Conservation (phyloP, 2,113 vertebrate genomes). For the Eonycteris spelaea region DNA sequence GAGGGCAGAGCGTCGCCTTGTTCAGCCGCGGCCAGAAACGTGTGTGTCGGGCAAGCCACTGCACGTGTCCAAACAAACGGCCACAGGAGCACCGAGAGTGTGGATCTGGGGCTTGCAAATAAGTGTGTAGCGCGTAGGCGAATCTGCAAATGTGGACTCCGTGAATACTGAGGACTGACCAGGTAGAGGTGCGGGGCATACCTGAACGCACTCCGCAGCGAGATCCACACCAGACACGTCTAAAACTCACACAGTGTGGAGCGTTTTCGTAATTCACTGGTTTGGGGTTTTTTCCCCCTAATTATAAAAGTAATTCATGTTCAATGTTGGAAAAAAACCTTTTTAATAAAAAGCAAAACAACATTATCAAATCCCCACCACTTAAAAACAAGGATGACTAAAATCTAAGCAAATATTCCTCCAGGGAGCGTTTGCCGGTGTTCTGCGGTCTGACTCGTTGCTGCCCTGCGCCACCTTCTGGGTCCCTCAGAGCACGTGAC, state of each 20-base stretch:
- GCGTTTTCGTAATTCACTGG: neutral
- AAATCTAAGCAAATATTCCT: neutral
- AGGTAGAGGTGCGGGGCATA: neutral
- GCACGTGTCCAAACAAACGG: neutral
- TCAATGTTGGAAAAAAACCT: neutral
- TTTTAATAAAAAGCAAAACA: neutral
- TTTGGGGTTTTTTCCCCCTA: neutral
- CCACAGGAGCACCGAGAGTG: neutral
- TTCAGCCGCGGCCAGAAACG: neutral
- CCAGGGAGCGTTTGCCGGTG: neutral
- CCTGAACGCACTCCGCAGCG: neutral
- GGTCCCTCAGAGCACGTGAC: neutral
- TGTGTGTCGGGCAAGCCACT: rapidly evolving
- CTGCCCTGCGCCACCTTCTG: too few species aligned
- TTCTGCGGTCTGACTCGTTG: too few species aligned
- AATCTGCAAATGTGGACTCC: neutral
- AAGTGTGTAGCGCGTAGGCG: neutral
- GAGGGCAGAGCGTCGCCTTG: too few species aligned
- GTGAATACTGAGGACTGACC: neutral
- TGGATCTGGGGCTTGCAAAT: neutral
- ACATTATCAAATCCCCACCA: neutral
- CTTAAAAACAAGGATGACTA: neutral
- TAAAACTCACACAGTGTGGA: neutral
- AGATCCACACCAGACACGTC: neutral
- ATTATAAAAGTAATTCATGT: neutral